Percentiles rank a stretch among this genome's conserved stretches.
phyloP scores from a whole-genome alignment of 2,888 invertebrate genomes.

The Aleiodes alternator region DNA sequence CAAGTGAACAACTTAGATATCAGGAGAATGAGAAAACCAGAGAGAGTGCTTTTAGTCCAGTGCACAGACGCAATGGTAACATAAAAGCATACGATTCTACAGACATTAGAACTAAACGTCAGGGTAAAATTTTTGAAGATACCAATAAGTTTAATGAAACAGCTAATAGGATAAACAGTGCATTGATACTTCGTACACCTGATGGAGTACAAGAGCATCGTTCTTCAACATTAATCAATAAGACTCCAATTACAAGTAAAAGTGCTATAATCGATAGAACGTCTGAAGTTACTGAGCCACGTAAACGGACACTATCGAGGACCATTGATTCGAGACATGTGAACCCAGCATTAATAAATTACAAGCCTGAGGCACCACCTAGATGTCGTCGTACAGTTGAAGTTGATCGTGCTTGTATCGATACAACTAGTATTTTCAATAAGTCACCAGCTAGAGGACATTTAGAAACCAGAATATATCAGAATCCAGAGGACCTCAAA shows the following conservation, averaged over 20 bases:
- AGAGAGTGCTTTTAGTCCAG: slow-evolving; percentile 48
- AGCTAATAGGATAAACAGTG: slow-evolving; percentile 52
- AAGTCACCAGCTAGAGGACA: slow-evolving; percentile 61
- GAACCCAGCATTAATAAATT: slow-evolving; percentile 70
- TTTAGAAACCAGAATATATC: slow-evolving; percentile 56
- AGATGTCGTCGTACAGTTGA: slow-evolving; percentile 61
- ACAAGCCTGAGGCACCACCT: slow-evolving; percentile 58
- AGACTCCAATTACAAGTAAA: slow-evolving; percentile 66
- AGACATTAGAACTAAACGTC: slow-evolving; percentile 38
- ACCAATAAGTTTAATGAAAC: slow-evolving; percentile 33
- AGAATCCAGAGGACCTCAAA: slow-evolving; percentile 58
- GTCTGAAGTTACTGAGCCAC: slow-evolving; percentile 32
- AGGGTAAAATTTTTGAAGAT: slow-evolving; percentile 35
- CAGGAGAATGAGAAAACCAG: slow-evolving; percentile 27
- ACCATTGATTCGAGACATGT: slow-evolving; percentile 63
- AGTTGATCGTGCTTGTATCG: slow-evolving; percentile 71
- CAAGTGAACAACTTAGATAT: slow-evolving; percentile 47
- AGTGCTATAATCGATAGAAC: slow-evolving; percentile 70
- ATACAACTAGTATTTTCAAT: slow-evolving; percentile 72
- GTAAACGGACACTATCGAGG: slow-evolving; percentile 55
- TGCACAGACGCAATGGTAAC: slow-evolving; percentile 38
- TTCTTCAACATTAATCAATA: slow-evolving; percentile 59
- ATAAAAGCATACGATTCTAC: slow-evolving; percentile 38
- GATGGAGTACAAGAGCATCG: slow-evolving; percentile 38
- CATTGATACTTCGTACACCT: slow-evolving; percentile 51